These are phyloP conservation scores for Dendrolimus kikuchii DNA, from an alignment of 1,140 invertebrate species.

Conservation along the genomic window DNA sequence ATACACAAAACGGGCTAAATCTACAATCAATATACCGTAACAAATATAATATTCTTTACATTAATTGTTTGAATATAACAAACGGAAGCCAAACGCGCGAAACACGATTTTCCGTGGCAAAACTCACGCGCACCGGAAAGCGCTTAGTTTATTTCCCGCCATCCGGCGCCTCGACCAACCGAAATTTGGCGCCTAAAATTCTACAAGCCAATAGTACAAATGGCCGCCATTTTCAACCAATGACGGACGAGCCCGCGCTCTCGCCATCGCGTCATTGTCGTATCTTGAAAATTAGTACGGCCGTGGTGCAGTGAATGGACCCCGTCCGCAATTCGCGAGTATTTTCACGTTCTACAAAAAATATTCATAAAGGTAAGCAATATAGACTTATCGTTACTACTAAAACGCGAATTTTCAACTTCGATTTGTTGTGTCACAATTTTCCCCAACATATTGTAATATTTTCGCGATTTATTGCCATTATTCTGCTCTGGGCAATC, in stretches of 20 bases:
- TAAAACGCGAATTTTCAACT: slow-evolving; percentile 3
- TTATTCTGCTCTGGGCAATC: slow-evolving; percentile 14
- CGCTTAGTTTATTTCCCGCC: slow-evolving; percentile 60
- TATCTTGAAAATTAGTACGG: slow-evolving; percentile 70
- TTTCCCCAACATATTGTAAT: slow-evolving; percentile 14
- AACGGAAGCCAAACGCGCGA: slow-evolving; percentile 48
- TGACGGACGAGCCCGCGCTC: slow-evolving; percentile 56
- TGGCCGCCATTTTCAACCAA: slow-evolving; percentile 68
- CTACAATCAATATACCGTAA: slow-evolving; percentile 10
- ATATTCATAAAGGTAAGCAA: slow-evolving; percentile 42
- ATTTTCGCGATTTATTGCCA: slow-evolving; percentile 28
- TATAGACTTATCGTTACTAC: too few relatives aligned
- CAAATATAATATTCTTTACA: slow-evolving; percentile 17
- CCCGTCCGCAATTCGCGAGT: slow-evolving; percentile 58
- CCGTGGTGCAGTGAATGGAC: slow-evolving; percentile 68
- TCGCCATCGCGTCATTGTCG: slow-evolving; percentile 65
- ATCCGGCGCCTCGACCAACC: slow-evolving; percentile 66
- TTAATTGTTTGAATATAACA: slow-evolving; percentile 22
- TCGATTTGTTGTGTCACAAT: slow-evolving; percentile 13
- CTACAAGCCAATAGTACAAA: slow-evolving; percentile 41
- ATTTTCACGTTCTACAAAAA: slow-evolving; percentile 54
- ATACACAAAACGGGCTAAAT: too few relatives aligned
- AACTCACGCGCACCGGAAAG: slow-evolving; percentile 62
- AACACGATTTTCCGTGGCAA: slow-evolving; percentile 63
- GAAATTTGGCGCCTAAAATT: slow-evolving; percentile 69